These are phyloP conservation scores for Merops nubicus DNA, from an alignment of 2,113 vertebrate genomes.

Conservation along the genomic window DNA sequence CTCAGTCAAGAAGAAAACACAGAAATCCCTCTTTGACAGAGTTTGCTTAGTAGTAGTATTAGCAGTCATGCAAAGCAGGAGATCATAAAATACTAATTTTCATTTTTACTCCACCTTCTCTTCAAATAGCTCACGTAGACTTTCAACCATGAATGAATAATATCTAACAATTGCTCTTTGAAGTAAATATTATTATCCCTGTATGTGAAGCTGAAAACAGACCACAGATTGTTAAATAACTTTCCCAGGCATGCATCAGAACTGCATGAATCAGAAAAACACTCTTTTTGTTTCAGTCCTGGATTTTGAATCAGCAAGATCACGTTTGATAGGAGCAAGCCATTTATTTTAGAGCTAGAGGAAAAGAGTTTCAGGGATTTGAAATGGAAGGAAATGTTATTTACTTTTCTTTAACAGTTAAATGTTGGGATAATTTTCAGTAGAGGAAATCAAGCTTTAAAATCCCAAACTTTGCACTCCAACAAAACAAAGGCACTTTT, in stretches of 20 bases:
- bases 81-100: constrained; percentile 35
- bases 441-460: background rate
- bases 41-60: background rate
- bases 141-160: constrained; percentile 29
- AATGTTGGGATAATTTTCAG: background rate
- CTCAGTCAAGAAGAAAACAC: constrained; percentile 7
- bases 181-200: constrained; percentile 6
- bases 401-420: background rate
- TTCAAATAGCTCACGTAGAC: background rate
- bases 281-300: background rate
- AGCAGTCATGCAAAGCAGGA: constrained; percentile 30
- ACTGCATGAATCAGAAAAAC: background rate
- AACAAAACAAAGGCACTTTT: background rate
- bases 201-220: background rate
- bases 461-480: background rate
- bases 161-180: constrained; percentile 12
- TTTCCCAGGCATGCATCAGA: background rate
- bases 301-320: background rate
- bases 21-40: background rate
- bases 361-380: background rate
- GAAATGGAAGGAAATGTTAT: background rate
- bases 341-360: background rate
- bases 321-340: background rate
- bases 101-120: constrained; percentile 44
- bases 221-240: background rate